Percentiles rank a stretch among this genome's conserved stretches.
These are phyloP conservation scores for Drosophila buzzatii DNA, from an alignment of 2,888 invertebrate genomes.

Conservation along the genomic window DNA sequence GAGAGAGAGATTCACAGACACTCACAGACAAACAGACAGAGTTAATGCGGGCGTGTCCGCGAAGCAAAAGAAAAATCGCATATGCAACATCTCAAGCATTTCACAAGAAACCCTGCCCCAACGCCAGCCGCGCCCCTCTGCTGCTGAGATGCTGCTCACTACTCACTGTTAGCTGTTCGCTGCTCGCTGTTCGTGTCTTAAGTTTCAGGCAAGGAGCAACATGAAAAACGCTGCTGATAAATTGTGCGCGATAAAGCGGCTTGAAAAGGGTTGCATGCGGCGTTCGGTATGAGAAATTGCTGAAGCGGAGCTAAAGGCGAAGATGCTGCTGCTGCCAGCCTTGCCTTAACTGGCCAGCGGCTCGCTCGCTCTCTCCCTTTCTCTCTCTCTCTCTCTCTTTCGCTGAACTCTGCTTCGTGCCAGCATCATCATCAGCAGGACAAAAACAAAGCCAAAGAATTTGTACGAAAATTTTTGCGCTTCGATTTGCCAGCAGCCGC, in stretches of 20 bases:
- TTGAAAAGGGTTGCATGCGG: conserved; percentile 75
- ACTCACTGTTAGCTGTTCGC: no score
- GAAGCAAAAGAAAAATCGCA: conserved; percentile 72
- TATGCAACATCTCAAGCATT: conserved; percentile 67
- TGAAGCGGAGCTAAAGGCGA: conserved; percentile 11
- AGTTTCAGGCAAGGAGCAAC: conserved; percentile 69
- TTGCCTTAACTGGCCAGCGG: conserved; percentile 60
- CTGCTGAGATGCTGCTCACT: conserved; percentile 3
- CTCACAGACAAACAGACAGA: conserved; percentile 3
- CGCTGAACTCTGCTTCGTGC: conserved; percentile 29
- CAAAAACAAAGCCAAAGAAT: conserved; percentile 69
- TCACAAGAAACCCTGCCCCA: conserved; percentile 61
- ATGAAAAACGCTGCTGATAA: conserved; percentile 80
- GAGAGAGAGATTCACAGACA: conserved; percentile 1
- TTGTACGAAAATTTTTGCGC: conserved; percentile 80
- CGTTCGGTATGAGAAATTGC: conserved; percentile 67
- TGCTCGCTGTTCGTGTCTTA: conserved; percentile 64
- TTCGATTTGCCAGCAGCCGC: conserved; percentile 72
- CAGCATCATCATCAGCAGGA: conserved; percentile 39
- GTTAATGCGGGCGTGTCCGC: conserved; percentile 72
- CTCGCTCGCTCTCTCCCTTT: not conserved
- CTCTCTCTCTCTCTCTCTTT: not conserved
- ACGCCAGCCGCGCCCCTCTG: not conserved
- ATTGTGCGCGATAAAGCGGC: conserved; percentile 78
- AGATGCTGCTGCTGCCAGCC: conserved; percentile 6